Evolutionary conservation across 1,140 invertebrate species (phyloP).

Genomic region (Sarcophaga bullata): DNA sequence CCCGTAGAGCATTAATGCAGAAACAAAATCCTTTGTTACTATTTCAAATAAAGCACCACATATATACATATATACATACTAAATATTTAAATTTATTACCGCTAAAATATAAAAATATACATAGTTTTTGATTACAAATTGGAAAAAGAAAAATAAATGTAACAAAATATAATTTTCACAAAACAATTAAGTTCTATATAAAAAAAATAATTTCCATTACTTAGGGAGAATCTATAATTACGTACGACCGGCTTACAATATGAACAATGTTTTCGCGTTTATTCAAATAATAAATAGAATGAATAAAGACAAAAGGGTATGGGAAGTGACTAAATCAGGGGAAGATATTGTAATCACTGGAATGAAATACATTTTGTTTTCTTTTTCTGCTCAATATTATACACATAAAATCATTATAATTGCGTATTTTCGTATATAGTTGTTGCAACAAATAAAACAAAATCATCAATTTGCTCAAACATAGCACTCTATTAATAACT

Average conservation of each 20-base stretch:
- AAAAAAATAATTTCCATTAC: background rate
- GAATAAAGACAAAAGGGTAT: background rate
- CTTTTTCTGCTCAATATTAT: background rate
- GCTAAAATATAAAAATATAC: constrained; percentile 19
- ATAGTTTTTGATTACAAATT: background rate
- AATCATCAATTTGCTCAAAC: background rate
- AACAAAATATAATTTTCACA: background rate
- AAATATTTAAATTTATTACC: background rate
- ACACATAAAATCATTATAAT: background rate
- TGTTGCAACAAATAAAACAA: background rate
- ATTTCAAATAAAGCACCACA: too few relatives aligned
- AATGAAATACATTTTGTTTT: constrained; percentile 13
- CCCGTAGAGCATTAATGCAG: too few relatives aligned
- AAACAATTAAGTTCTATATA: background rate
- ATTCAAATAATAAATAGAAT: background rate
- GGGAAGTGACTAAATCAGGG: background rate
- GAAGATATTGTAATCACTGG: background rate
- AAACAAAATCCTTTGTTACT: too few relatives aligned
- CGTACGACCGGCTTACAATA: background rate
- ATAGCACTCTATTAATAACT: constrained; percentile 1
- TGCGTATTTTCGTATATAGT: background rate
- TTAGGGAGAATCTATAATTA: background rate
- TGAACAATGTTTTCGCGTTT: background rate
- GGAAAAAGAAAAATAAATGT: background rate
- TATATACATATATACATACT: too few relatives aligned